Base-by-base conservation (phyloP, 2,888 invertebrate genomes). In the Zelleria hepariella region DNA sequence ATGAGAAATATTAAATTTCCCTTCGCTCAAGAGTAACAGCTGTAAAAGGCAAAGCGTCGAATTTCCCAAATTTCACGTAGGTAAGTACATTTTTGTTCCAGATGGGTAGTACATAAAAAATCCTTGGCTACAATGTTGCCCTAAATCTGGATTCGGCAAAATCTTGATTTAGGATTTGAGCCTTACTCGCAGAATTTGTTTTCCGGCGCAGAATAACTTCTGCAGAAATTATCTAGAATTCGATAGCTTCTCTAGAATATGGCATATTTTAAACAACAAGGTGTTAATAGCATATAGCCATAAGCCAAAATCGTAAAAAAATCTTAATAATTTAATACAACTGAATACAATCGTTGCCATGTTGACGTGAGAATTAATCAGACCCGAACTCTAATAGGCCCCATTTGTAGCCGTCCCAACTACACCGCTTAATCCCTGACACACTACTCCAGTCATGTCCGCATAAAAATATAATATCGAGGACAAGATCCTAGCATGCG, bases 371-470 rank as follows among this genome's bases (percentile, higher is more conserved):
- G 68, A 78, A 85, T 87, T 81, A 75, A 83, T 86, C 83, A 80
- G 69, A 27, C 58, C 73, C 57, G 73, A 77, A 82, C 73, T 78
- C 77, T 82, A 84, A 83, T 84, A 73, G 77, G 72, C 68, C 71
- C 79, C 78, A 86, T 87, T 83, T 82, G 80, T 87, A 77, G 68
- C 65, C 75, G 82, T 83, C 85, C 70, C 68, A 74, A 76, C 75
- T 85, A 82, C 82, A 85, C 70, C 75, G 69, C 72, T 73, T 86
- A 86, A 86, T 84, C 86, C 86, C 83, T 86, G 86, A 85, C 85
- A 82, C 78, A 71, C 74, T 71, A 74, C 75, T 72, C 72, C 72
- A 72, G 78, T 78, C 86, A 86, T 86, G 86, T 73, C 70, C 78
- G 75, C 68, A 71, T 72, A 72, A 80, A 79, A 78, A 81, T 83